Evolutionary conservation across 2,797 vertebrate genomes (phyloP), one percentile per base, ranked within the genome.

Genomic region (Holocentrus rufus): DNA sequence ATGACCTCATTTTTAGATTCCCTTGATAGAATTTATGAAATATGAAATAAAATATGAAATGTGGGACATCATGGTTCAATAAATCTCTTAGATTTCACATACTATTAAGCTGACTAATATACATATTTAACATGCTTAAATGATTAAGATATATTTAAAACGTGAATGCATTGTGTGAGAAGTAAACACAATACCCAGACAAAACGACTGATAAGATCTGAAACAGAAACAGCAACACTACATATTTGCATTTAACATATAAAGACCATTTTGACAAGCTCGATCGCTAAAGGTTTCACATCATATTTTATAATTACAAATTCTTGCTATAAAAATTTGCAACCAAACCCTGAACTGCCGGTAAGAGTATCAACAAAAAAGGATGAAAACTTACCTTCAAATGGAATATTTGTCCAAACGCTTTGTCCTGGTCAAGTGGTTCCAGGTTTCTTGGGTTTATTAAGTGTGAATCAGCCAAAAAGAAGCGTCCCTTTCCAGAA

Each of bases 401-500:
- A 57, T 80, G 59, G 25, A 39, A 34, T 79, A 36, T 74, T 61
- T 70, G 69, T 89, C 78, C 72, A 79, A 89, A 87, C 22, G 3
- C 60, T 73, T 65, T 25, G 53, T 88, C 79, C 76, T 42, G 63
- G 65, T 84, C 73, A 80, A 10, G 74, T 36, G 52, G 20, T 83
- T 90, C 90, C 92, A 92, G 90, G 70, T 90, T 92, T 86, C 67
- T 83, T 47, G 69, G 13, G 39, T 83, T 85, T 82, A 60, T 72
- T 53, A 25, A 72, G 52, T 46, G 23, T 75, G 69, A 84, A 78
- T 46, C 73, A 74, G 58, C 66, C 22, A 70, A 62, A 86, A 84
- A 77, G 61, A 82, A 77, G 77, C 63, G 70, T 84, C 79, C 85
- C 77, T 88, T 69, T 77, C 83, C 60, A 83, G 85, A 70, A 85